Conservation (phyloP, 2,797 vertebrate species). For the Ambastaia sidthimunki region DNA sequence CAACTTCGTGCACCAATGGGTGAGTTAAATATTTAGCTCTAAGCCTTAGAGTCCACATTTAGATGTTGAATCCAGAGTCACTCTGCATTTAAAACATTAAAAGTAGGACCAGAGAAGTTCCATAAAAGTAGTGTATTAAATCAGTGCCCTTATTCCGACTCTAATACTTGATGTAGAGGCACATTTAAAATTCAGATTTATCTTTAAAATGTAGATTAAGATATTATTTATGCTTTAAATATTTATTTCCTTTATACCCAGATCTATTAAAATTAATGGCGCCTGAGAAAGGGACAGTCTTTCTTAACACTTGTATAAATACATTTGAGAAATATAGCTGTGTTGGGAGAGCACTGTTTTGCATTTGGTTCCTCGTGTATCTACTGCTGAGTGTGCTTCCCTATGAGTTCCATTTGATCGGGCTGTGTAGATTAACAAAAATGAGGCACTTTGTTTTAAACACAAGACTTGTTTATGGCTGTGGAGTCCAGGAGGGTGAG, state of each 20-base stretch:
- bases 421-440: constrained; percentile 2
- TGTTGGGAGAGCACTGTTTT: background rate
- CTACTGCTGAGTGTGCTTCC: background rate
- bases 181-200: background rate
- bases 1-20: too few species aligned
- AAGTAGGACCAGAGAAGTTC: too few species aligned
- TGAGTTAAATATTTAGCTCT: too few species aligned
- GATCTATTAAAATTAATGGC: background rate
- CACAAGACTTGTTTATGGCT: constrained; percentile 26
- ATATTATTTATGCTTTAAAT: background rate
- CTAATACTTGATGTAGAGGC: background rate
- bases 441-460: constrained; percentile 36
- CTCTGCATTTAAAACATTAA: too few species aligned
- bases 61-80: too few species aligned
- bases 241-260: background rate
- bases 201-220: constrained; percentile 10
- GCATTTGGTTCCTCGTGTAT: background rate
- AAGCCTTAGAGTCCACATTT: too few species aligned
- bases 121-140: too few species aligned
- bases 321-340: background rate
- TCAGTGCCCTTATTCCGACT: too few species aligned
- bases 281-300: background rate
- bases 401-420: background rate
- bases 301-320: background rate
- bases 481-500: constrained; percentile 20